Base-by-base conservation (phyloP, 2,113 vertebrate species). In the Python bivittatus region DNA sequence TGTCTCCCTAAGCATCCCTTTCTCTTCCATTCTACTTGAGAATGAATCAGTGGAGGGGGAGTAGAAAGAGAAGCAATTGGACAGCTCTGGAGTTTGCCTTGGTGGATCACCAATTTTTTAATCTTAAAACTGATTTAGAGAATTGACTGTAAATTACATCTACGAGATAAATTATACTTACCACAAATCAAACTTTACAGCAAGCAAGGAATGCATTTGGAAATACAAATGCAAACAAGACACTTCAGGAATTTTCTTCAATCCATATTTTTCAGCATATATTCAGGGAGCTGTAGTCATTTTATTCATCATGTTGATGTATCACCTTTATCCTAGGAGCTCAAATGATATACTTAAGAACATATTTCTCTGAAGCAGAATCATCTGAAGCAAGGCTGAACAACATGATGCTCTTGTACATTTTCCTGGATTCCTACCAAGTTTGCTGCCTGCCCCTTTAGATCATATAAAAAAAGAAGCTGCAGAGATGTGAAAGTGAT, bases 141-240 rank as follows among this genome's bases (percentile, higher is more conserved):
- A 88, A 25, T 88, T 61, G 61, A 61, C 29, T 56, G 33, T 88
- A 88, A 88, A 88, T 88, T 88, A 88, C 42, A 61, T 88, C 53
- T 61, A 44, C 23, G 61, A 88, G 88, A 60, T 57, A 88, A 61
- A 61, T 61, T 88, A 48, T 38, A 60, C 56, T 52, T 88, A 42
- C 38, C 44, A 61, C 23, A 88, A 64, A 88, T 48, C 58, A 64
- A 64, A 48, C 33, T 6, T 60, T 61, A 88, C 54, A 60, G 20
- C 56, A 88, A 17, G 33, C 38, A 42, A 42, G 7, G 54, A 44
- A 88, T 88, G 57, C 56, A 88, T 17, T 22, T 38, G 48, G 11
- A 61, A 44, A 61, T 61, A 61, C 27, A 88, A 88, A 61, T 61
- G 88, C 88, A 61, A 88, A 88, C 61, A 88, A 61, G 85, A 29